These are phyloP conservation scores for Callionymus lyra DNA, from an alignment of 2,113 vertebrate species.

Conservation along the genomic window DNA sequence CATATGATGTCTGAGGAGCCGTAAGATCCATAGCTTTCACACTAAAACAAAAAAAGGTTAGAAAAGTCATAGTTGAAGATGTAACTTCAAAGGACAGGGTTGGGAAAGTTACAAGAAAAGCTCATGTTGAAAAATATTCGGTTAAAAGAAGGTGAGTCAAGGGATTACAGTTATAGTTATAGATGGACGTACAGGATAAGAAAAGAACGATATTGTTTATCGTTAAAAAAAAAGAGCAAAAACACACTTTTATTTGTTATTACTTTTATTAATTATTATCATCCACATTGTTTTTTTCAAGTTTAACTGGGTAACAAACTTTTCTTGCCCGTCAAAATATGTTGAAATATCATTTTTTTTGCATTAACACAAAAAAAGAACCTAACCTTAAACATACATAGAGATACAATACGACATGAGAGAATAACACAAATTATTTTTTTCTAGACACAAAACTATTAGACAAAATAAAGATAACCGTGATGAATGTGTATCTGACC, in stretches of 20 bases:
- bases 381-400: constrained; percentile 53
- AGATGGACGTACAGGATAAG: too few species aligned
- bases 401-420: constrained; percentile 59
- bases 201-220: too few species aligned
- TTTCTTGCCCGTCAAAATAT: constrained; percentile 60
- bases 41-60: too few species aligned
- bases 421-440: constrained; percentile 21
- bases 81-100: too few species aligned
- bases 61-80: too few species aligned
- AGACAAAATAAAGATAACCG: constrained; percentile 22
- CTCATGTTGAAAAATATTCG: too few species aligned
- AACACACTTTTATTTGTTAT: constrained; percentile 48
- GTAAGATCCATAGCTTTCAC: too few species aligned
- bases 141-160: too few species aligned
- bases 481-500: constrained; percentile 26
- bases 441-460: too few species aligned
- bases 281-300: constrained; percentile 64
- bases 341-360: constrained; percentile 51
- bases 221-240: neutral
- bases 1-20: too few species aligned
- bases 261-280: constrained; percentile 65
- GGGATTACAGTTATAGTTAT: too few species aligned
- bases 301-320: constrained; percentile 68
- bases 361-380: constrained; percentile 49
- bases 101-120: too few species aligned